Percentiles rank a stretch among this genome's conserved stretches.
Conservation (phyloP, 2,797 vertebrate species). For the Cynodonichthys magdalenae region DNA sequence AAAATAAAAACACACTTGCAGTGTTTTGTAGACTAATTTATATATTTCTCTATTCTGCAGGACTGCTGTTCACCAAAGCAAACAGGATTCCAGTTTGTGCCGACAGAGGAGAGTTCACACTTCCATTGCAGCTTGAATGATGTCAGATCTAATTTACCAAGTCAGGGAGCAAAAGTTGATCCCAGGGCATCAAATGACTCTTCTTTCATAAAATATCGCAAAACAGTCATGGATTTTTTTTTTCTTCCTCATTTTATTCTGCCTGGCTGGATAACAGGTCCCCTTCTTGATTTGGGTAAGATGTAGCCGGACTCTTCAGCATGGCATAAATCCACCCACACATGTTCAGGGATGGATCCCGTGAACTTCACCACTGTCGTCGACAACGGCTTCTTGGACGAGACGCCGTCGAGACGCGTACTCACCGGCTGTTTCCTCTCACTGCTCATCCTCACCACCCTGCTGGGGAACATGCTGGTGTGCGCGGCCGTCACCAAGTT, state of each 20-base stretch:
- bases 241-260: background rate
- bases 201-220: constrained; percentile 4
- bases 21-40: constrained; percentile 5
- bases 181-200: constrained; percentile 24
- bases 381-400: constrained; percentile 84
- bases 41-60: constrained; percentile 51
- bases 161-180: constrained; percentile 32
- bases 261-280: constrained; percentile 14
- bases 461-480: constrained; percentile 94
- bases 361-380: constrained; percentile 88
- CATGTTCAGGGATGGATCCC: constrained; percentile 84
- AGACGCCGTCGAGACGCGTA: constrained; percentile 88
- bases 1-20: background rate
- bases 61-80: constrained; percentile 27
- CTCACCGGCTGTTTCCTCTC: constrained; percentile 95
- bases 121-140: constrained; percentile 38
- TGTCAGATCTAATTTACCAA: constrained; percentile 44
- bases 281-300: constrained; percentile 9
- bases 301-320: constrained; percentile 32
- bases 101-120: constrained; percentile 17
- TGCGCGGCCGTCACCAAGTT: constrained; percentile 95
- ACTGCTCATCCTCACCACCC: constrained; percentile 92
- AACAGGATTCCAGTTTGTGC: constrained; percentile 39
- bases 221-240: constrained; percentile 21
- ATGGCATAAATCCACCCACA: constrained; percentile 50